Evolutionary conservation across 1,140 invertebrate species (phyloP), one percentile per base, ranked within the genome.

Genomic region (Nasonia longicornis): DNA sequence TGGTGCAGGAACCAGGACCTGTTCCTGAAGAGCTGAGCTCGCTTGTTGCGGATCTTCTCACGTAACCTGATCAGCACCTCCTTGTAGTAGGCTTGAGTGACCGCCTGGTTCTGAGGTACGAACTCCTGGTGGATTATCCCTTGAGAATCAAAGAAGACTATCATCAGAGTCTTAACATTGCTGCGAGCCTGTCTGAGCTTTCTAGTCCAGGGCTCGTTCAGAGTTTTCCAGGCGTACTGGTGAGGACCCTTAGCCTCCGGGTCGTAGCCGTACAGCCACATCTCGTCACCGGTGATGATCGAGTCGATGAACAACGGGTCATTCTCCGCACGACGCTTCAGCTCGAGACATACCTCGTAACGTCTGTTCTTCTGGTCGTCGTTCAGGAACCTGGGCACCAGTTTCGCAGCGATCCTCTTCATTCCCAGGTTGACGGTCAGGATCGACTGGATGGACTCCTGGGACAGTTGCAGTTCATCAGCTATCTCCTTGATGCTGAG

Each of bases 61-160:
- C 85, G 77, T 22, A 88, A 75, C 74, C 79, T 79, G 64, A 64
- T 79, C 73, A 88, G 71, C 69, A 89, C 83, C 4, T 88, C 77
- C 52, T 78, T 64, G 67, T 88, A 87, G 70, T 86, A 87, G 22
- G 84, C 22, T 73, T 87, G 78, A 79, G 85, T 87, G 6, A 88
- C 72, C 12, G 80, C 86, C 80, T 86, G 85, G 81, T 84, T 83
- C 79, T 87, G 77, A 20, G 86, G 83, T 12, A 88, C 84, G 81
- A 85, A 89, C 42, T 87, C 82, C 66, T 85, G 80, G 69, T 87
- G 80, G 64, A 89, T 71, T 78, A 87, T 80, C 3, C 84, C 84
- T 74, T 84, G 79, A 70, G 83, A 81, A 38, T 87, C 81, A 42
- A 86, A 87, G 78, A 87, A 85, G 75, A 85, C 71, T 70, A 86